Base-by-base conservation (phyloP, 1,140 invertebrate genomes). In the Drosophila ironensis region DNA sequence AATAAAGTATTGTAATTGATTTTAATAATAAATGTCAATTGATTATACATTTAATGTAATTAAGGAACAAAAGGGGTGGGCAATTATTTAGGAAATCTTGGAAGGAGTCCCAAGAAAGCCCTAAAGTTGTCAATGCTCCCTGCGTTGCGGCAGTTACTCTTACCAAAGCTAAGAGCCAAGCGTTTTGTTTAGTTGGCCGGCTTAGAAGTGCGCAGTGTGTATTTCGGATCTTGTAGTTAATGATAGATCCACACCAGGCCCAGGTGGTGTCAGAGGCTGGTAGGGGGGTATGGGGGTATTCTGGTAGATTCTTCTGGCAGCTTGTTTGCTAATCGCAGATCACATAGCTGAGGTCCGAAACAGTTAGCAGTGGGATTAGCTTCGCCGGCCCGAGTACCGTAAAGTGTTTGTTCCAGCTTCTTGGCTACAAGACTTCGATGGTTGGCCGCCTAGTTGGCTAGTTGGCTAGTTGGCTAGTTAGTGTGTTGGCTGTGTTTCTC, bases 391-490 rank as follows among this genome's bases (percentile, higher is more conserved):
- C 48, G 59, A 73, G 78, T 84, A 84, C 78, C 78, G 78, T 78
- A 84, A 84, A 84, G 64, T 86, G 78, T 84, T 84, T 84, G 78
- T 86, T 41, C 73, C 73, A 78, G 54, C 86, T 74, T 74, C 51
- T 63, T 47, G 41, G 60, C 80, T 60, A 86, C 69, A 86, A 84
- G 64, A 61, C 30, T 64, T 40, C 25, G 11, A 68, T 12, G 8
- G 33, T 37, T 37, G 12, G 33, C 16, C 5, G 33, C 12, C 16
- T 16, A 14, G 14, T 11, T 30, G 11, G 28, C 1, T 30, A 4
- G 28, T 12, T 37, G 14, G 33, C 16, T 17, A 11, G 30, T 37
- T 37, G 33, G 14, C 8, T 3, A 5, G 20, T 22, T 22, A 5
- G 20, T 22, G 2, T 2, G 20, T 22, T 22, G 20, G 40, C 69